Base-by-base conservation (phyloP, 2,888 invertebrate genomes). In the Eulithis testata region DNA sequence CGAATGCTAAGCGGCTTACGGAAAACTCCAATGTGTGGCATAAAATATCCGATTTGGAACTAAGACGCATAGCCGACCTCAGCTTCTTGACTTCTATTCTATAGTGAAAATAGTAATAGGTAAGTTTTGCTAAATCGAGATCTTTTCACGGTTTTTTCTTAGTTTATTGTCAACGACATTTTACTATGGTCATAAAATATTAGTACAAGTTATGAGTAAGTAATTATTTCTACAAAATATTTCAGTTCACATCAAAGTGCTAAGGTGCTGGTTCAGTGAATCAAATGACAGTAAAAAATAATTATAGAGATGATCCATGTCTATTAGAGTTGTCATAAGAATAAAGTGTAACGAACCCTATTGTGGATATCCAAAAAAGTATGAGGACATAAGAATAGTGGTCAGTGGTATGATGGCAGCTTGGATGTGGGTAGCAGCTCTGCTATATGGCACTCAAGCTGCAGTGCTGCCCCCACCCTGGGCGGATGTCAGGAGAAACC, bases 401-500 rank as follows among this genome's bases (percentile, higher is more conserved):
- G 62, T 45, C 53, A 58, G 54, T 37, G 37, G 37, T 14, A 66
- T 40, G 65, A 91, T 91, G 91, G 84, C 87, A 45, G 76, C 77
- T 57, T 90, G 91, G 91, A 68, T 91, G 67, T 89, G 88, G 89
- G 76, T 91, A 70, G 87, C 86, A 3, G 87, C 86, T 50, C 71
- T 91, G 77, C 70, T 92, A 47, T 91, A 87, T 62, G 92, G 91
- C n/a, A 86, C 90, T 50, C 94, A 94, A 11, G 96, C 96, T 0
- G 91, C 86, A 43, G 96, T 97, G 69, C 94, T 96, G 74, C 96
- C 97, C 44, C 97, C 97, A 0, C 97, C 97, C 9, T 97, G 97
- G 97, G 97, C 97, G 58, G 96, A 97, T 83, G 96, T 97, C 0
- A 93, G 94, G 70, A 94, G 95, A 76, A 97, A 97, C 86, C 97